Conservation (phyloP, 2,113 vertebrate species). For the Ceyx cyanopectus region DNA sequence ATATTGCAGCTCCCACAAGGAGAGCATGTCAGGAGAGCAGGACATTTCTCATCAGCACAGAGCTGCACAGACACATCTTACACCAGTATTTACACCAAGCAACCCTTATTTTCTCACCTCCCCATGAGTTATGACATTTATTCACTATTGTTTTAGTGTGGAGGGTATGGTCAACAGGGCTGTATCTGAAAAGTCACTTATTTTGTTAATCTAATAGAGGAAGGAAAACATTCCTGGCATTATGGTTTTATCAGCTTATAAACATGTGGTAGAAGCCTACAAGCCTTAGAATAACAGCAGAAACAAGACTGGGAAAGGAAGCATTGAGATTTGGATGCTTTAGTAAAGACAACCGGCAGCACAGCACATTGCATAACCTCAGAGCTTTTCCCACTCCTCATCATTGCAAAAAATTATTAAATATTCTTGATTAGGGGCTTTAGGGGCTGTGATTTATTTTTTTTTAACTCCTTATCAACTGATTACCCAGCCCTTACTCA, state of each 20-base stretch:
- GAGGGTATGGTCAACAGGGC: not conserved
- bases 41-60: not conserved
- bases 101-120: not conserved
- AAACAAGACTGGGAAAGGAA: slow-evolving; percentile 56
- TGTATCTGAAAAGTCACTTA: slow-evolving; percentile 33
- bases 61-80: not conserved
- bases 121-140: fast-evolving
- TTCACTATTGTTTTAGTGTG: not conserved
- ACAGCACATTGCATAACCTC: not conserved
- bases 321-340: slow-evolving; percentile 34
- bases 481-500: not conserved
- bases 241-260: slow-evolving; percentile 65
- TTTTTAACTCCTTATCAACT: not conserved
- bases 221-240: slow-evolving; percentile 60
- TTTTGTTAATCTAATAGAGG: slow-evolving; percentile 35
- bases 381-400: not conserved
- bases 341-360: slow-evolving; percentile 21
- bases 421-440: not conserved
- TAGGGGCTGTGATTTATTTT: not conserved
- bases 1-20: fast-evolving
- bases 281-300: slow-evolving; percentile 53
- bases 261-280: slow-evolving; percentile 47
- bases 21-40: not conserved
- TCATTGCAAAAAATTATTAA: not conserved
- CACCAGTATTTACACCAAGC: fast-evolving